Percentiles rank a stretch among this genome's conserved stretches.
phyloP scores from a whole-genome alignment of 2,113 vertebrate genomes.

The Conger conger region DNA sequence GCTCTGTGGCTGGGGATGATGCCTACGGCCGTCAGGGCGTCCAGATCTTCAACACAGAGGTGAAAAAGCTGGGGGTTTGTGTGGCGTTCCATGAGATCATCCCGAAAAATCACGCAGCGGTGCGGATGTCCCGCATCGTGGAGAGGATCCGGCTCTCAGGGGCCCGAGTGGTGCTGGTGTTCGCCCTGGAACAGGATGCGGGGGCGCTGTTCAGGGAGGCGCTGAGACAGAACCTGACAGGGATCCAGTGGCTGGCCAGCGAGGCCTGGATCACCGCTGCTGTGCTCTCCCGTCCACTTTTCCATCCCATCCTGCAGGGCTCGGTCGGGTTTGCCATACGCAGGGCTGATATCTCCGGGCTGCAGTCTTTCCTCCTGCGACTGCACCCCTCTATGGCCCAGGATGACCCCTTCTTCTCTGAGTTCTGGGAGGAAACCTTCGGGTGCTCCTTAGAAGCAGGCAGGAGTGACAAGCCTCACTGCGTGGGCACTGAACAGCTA shows the following conservation, averaged over 20 bases:
- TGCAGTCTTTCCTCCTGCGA: conserved; percentile 67
- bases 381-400: conserved; percentile 54
- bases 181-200: conserved; percentile 74
- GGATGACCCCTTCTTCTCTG: conserved; percentile 62
- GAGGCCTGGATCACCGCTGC: conserved; percentile 77
- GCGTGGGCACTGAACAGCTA: conserved; percentile 69
- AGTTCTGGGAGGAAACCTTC: conserved; percentile 74
- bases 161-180: conserved; percentile 68
- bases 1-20: conserved; percentile 72
- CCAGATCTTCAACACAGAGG: conserved; percentile 65
- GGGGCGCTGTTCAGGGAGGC: conserved; percentile 65
- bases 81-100: conserved; percentile 69
- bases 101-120: conserved; percentile 63
- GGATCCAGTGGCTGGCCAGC: conserved; percentile 74
- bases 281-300: conserved; percentile 62
- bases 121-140: conserved; percentile 60
- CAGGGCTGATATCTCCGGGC: conserved; percentile 60
- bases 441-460: conserved; percentile 59
- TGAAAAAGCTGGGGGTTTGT: conserved; percentile 62
- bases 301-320: conserved; percentile 65
- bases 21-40: conserved; percentile 71
- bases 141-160: conserved; percentile 62
- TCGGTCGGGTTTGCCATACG: conserved; percentile 74
- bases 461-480: conserved; percentile 48
- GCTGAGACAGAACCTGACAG: conserved; percentile 60